Percentiles rank a stretch among this genome's conserved stretches.
These are phyloP conservation scores for Ormyrus rosae DNA, from an alignment of 2,888 invertebrate species.

Conservation along the genomic window DNA sequence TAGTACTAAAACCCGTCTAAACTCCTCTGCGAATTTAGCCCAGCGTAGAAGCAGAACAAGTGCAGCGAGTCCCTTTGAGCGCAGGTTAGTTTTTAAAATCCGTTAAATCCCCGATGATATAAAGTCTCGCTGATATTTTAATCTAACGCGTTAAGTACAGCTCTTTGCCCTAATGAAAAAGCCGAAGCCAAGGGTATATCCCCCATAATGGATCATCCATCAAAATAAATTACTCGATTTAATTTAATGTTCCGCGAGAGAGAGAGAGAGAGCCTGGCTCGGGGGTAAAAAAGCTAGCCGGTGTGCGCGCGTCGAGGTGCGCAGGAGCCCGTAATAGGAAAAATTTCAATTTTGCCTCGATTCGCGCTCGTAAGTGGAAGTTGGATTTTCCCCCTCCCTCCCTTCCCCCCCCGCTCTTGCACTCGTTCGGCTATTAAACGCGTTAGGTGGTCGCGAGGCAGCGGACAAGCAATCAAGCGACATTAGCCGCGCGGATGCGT, in stretches of 20 bases:
- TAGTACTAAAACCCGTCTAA: no score
- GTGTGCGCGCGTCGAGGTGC: no score
- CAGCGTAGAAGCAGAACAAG: no score
- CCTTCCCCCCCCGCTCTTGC: background rate
- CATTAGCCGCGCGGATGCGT: slow-evolving; percentile 8
- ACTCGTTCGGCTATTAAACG: slow-evolving; percentile 16
- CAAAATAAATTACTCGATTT: slow-evolving; percentile 27
- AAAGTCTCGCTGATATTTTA: background rate
- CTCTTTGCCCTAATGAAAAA: slow-evolving; percentile 5
- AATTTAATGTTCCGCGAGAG: slow-evolving; percentile 5
- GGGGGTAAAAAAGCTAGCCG: background rate
- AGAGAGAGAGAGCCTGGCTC: no score
- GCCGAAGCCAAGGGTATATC: background rate
- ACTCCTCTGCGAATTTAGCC: no score
- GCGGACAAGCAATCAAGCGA: slow-evolving; percentile 27
- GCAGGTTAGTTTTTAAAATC: no score
- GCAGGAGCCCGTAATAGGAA: background rate
- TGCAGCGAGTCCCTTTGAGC: no score
- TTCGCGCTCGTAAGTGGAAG: no score
- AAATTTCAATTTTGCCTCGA: slow-evolving; percentile 22
- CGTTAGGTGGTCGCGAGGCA: slow-evolving; percentile 18
- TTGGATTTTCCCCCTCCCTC: background rate
- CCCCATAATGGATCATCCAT: slow-evolving; percentile 7
- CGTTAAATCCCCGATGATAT: background rate
- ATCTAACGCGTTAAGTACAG: slow-evolving; percentile 9